Evolutionary conservation across 35 echinoderm and acorn worm genomes (phyloP), one percentile per base, ranked within the genome.

Genomic region (Heliocidaris erythrogramma): DNA sequence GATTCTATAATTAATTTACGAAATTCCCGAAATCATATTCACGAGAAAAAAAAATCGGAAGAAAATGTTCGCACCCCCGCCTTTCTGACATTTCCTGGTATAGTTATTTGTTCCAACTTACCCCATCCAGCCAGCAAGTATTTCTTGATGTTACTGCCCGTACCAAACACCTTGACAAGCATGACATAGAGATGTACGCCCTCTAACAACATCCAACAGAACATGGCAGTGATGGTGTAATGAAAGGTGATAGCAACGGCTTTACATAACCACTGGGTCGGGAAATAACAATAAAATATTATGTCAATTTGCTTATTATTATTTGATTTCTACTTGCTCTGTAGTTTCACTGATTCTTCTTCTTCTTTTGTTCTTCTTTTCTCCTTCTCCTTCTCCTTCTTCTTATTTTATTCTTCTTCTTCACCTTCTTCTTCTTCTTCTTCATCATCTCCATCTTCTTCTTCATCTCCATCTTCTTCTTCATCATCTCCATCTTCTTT

Each of bases 201-300:
- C 50, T 97, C 96, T 32, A 96, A 60, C 88, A 97, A 59, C 96
- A 97, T 96, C 96, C 96, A 97, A 31, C 95, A 94, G 61, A 97
- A 97, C 93, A 97, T 94, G 52, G 96, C 95, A 8, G 96, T 97
- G 92, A 97, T 49, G 47, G 93, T 71, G 69, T 94, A 97, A 87
- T 97, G 96, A 5, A 97, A 92, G 13, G 95, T 48, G 0, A 95
- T 92, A 9, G 95, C 96, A 13, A 97, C 88, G 17, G 94, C 47
- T 88, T 97, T 97, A 53, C 95, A 97, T 21, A 97, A 92, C 95
- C 95, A 97, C 96, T 97, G 84, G 8, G 6, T 92, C 93, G 48
- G 91, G n/a, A 89, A 47, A 30, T 18, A 93, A 92, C 94, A 4
- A 32, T 92, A 0, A 42, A 42, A 42, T 42, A 42, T 42, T 42